Evolutionary conservation across 2,113 vertebrate species (phyloP).

Genomic region (Rynchops niger): DNA sequence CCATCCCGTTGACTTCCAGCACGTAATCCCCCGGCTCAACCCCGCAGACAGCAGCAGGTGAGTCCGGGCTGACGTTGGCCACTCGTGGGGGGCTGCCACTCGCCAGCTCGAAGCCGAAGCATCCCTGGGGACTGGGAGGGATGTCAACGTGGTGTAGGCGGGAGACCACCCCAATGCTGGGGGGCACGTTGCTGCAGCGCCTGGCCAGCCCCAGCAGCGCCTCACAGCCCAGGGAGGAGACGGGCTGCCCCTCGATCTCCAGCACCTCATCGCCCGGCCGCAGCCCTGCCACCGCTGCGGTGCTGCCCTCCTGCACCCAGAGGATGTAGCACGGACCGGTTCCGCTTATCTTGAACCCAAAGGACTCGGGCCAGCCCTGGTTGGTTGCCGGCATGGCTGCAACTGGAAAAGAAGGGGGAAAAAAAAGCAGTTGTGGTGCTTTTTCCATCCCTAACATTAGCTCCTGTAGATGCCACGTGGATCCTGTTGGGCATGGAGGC

Average conservation of each 20-base stretch:
- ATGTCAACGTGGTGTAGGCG: slow-evolving; percentile 82
- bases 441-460: neutral
- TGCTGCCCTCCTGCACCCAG: slow-evolving; percentile 92
- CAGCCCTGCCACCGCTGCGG: slow-evolving; percentile 86
- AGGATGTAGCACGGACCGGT: slow-evolving; percentile 90
- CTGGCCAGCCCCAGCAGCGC: slow-evolving; percentile 82
- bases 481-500: accelerated
- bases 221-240: slow-evolving; percentile 79
- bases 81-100: slow-evolving; percentile 81
- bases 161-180: slow-evolving; percentile 93
- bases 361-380: slow-evolving; percentile 93
- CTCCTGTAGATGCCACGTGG: accelerated
- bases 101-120: slow-evolving; percentile 81
- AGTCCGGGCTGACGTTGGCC: slow-evolving; percentile 79
- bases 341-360: slow-evolving; percentile 90
- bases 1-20: slow-evolving; percentile 84
- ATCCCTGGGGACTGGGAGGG: slow-evolving; percentile 71
- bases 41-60: slow-evolving; percentile 80
- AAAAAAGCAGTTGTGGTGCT: accelerated
- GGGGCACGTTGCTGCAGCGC: slow-evolving; percentile 86
- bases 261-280: slow-evolving; percentile 91
- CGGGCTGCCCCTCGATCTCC: slow-evolving; percentile 92
- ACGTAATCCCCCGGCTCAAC: slow-evolving; percentile 83
- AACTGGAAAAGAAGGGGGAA: slow-evolving; percentile 58
- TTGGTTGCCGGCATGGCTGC: slow-evolving; percentile 88